Conservation (phyloP, 2,113 vertebrate species). For the Cranoglanis bouderius region DNA sequence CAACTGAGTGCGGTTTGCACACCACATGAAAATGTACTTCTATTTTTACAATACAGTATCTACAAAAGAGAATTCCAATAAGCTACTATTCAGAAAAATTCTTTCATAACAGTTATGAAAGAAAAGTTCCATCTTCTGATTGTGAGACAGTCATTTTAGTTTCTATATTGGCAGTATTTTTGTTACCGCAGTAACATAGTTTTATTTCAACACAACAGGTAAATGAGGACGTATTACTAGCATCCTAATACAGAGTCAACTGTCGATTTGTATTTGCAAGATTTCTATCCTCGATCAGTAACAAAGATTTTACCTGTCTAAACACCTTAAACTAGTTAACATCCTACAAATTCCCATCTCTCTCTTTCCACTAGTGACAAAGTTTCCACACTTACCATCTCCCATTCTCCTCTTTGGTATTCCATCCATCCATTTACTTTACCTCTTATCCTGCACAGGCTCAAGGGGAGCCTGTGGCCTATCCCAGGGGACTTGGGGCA, state of each 20-base stretch:
- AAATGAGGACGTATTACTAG: neutral
- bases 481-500: too few species aligned
- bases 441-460: too few species aligned
- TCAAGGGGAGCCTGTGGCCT: neutral
- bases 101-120: neutral
- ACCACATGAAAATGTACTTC: neutral
- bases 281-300: neutral
- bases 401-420: neutral
- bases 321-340: neutral
- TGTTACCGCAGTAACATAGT: neutral
- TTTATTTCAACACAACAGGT: neutral
- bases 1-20: neutral
- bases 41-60: neutral
- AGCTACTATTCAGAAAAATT: neutral
- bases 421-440: neutral
- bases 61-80: neutral
- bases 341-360: neutral
- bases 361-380: neutral
- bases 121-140: neutral
- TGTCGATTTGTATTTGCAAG: neutral
- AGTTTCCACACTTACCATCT: neutral
- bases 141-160: neutral
- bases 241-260: neutral
- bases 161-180: neutral
- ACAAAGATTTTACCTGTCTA: neutral